Conservation (phyloP, 2,797 vertebrate genomes). For the Eidolon dupreanum region DNA sequence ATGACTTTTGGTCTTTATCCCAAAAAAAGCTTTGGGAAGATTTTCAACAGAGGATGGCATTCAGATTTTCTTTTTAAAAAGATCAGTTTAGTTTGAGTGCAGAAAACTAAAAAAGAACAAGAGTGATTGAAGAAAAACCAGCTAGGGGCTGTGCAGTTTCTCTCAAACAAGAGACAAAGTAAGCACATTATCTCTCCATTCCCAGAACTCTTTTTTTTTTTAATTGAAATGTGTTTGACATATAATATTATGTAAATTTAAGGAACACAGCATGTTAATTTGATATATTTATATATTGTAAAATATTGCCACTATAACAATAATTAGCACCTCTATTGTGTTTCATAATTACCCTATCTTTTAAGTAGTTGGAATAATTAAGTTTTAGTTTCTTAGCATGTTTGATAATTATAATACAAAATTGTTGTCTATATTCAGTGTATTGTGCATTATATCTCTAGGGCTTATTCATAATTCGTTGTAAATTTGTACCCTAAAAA, state of each 20-base stretch:
- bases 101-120: neutral
- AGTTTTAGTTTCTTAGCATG: neutral
- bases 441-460: neutral
- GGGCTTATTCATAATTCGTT: neutral
- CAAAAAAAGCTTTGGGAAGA: neutral
- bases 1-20: neutral
- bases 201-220: neutral
- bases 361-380: neutral
- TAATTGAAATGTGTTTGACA: neutral
- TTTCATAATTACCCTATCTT: neutral
- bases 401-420: neutral
- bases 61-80: neutral
- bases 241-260: neutral
- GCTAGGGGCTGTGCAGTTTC: too few relatives aligned
- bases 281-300: neutral
- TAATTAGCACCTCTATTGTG: neutral
- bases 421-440: neutral
- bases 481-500: neutral
- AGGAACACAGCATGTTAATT: neutral
- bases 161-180: neutral
- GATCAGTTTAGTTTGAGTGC: neutral
- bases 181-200: neutral
- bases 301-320: neutral
- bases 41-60: neutral
- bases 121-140: neutral